phyloP scores from a whole-genome alignment of 2,888 invertebrate genomes.

The Zonitis immaculata region DNA sequence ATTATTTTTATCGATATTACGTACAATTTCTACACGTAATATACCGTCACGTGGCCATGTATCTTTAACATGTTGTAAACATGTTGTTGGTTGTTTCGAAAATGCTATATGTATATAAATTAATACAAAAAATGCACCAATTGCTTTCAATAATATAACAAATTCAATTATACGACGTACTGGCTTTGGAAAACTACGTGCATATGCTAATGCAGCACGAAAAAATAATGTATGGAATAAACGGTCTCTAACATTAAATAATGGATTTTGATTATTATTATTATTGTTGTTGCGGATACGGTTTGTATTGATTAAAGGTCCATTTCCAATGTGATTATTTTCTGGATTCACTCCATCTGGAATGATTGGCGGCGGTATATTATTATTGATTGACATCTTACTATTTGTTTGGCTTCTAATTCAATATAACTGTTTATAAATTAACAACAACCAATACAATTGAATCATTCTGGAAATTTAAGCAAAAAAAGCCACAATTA shows the following conservation, averaged over 20 bases:
- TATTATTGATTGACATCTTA: slow-evolving; percentile 31
- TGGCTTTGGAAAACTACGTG: slow-evolving; percentile 80
- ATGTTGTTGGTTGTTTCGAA: slow-evolving; percentile 87
- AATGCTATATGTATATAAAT: slow-evolving; percentile 95
- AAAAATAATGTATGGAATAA: slow-evolving; percentile 94
- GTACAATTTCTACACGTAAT: slow-evolving; percentile 81
- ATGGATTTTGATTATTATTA: slow-evolving; percentile 65
- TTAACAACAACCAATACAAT: background rate
- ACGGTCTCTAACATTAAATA: slow-evolving; percentile 83
- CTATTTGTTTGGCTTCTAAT: slow-evolving; percentile 7
- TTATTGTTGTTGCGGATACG: slow-evolving; percentile 56
- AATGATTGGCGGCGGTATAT: slow-evolving; percentile 20
- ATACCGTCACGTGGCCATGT: slow-evolving; percentile 96
- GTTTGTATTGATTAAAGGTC: slow-evolving; percentile 53
- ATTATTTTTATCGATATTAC: slow-evolving; percentile 60
- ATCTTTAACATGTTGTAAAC: slow-evolving; percentile 80
- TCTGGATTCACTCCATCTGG: slow-evolving; percentile 36
- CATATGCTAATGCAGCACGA: slow-evolving; percentile 87
- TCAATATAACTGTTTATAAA: slow-evolving; percentile 5
- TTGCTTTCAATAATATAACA: slow-evolving; percentile 72
- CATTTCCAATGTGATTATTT: slow-evolving; percentile 49
- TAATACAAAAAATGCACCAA: slow-evolving; percentile 82
- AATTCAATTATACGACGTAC: slow-evolving; percentile 80
- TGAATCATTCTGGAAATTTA: background rate
- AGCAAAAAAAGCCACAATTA: too few species aligned